phyloP scores from a whole-genome alignment of 35 echinoderm and acorn worm species.

The Hemicentrotus pulcherrimus region DNA sequence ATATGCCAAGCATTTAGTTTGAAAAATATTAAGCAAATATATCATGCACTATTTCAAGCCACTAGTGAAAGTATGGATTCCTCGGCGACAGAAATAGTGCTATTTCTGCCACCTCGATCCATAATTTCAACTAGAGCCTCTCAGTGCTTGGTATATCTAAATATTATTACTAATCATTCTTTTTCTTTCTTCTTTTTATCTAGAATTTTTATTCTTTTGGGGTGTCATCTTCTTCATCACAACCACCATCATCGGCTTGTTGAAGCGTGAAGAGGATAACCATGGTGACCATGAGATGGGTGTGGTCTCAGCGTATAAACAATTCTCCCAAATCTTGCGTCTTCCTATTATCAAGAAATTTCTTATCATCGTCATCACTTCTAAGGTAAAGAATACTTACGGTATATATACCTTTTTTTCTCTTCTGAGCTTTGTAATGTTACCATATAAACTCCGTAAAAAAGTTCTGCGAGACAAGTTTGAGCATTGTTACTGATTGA shows the following conservation, averaged over 20 bases:
- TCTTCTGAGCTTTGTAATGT: background rate
- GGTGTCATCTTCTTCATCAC: conserved; percentile 86
- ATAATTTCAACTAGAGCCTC: no score
- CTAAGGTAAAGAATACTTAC: conserved; percentile 65
- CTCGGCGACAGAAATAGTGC: no score
- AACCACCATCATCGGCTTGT: conserved; percentile 73
- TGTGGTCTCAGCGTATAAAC: conserved; percentile 69
- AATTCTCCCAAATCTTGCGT: conserved; percentile 70
- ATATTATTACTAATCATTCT: background rate
- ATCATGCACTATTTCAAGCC: no score
- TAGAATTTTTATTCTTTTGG: conserved; percentile 97
- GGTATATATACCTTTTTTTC: background rate
- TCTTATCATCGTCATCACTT: conserved; percentile 72
- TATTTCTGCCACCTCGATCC: no score
- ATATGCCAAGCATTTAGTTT: no score
- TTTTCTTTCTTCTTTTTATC: background rate
- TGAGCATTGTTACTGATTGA: no score
- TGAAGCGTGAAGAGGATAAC: conserved; percentile 66
- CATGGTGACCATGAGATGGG: conserved; percentile 44
- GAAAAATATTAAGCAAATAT: no score
- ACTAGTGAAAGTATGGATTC: no score
- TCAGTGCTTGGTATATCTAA: background rate
- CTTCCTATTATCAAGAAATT: conserved; percentile 67
- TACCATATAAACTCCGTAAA: background rate
- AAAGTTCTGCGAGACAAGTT: no score